Evolutionary conservation across 2,888 invertebrate species (phyloP), one percentile per base, ranked within the genome.

Genomic region (Lycocerus yunnanus): DNA sequence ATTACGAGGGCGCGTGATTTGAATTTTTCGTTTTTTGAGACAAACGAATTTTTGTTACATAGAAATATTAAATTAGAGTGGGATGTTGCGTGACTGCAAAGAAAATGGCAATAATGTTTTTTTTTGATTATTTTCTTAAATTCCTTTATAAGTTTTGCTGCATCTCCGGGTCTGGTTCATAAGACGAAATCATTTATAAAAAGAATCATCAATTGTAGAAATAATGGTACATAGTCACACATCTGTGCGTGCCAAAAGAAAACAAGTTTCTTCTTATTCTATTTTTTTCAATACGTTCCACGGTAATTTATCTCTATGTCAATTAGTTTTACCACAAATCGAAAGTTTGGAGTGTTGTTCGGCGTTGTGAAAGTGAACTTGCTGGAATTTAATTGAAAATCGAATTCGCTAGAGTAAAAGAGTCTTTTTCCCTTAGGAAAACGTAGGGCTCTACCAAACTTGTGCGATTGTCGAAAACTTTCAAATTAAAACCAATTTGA

Each of bases 261-360:
- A 78, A 73, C 75, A 72, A 78, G 77, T 43, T 43, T 72, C 75
- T 72, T 76, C 76, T 80, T 78, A 74, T 73, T 77, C 74, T 74
- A 74, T 71, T 66, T 73, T 68, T 20, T 63, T 70, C 75, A 75
- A 74, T 72, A 77, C 74, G 70, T 75, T 73, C 18, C 20, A 63
- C 68, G 71, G 79, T 76, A 77, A 79, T 79, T 79, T 79, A 80
- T 80, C 79, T 79, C 78, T 77, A 72, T 74, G 78, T 78, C 78
- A 80, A 79, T 79, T 80, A 81, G 79, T 79, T 79, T 77, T 75
- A 74, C 81, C 79, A 75, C 79, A 78, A 79, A 78, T 77, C 69
- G 78, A 79, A 79, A 80, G 75, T 78, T 79, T 73, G 65, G 43
- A 72, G 75, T 75, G 72, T 73, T 72, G 70, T 75, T 73, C 72